Evolutionary conservation across 2,113 vertebrate species (phyloP), one percentile per base, ranked within the genome.

Genomic region (Nycticorax nycticorax): DNA sequence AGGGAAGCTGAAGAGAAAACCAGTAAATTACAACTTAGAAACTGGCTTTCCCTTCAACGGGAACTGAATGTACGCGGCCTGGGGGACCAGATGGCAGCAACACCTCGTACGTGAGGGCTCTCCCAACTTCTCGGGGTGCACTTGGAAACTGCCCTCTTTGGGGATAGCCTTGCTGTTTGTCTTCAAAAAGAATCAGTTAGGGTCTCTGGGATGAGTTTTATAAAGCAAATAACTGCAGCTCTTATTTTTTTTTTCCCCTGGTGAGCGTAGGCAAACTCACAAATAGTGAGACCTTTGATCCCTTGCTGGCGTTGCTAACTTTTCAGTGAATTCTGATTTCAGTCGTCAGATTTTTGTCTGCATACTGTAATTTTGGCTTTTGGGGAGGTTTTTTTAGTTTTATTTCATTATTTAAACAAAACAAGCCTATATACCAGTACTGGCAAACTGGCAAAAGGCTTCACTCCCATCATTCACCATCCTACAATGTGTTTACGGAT

Each of bases 61-160:
- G 52, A 77, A 27, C 28, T 39, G 56, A n/a, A 18, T 60, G 47
- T n/a, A 5, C 0, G 0, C 14, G 69, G 22, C 16, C 63, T 68
- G 9, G 32, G 53, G 62, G 64, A 52, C 23, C n/a, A 48, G 59
- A 8, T 21, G 55, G 19, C 35, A 59, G 43, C 48, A 55, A 5
- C 23, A 1, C 1, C 0, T 35, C 39, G 18, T 10, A 6, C 0
- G 1, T 9, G 18, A 62, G 56, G 73, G 66, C 26, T 85, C 68
- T 67, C 33, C 47, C 39, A 9, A 22, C 47, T 43, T 37, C 15
- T 10, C 21, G 3, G 35, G 50, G 48, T 2, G 45, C 23, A 7
- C 41, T 11, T 47, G 57, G 50, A 30, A 83, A 32, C 20, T 30
- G 7, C 39, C 41, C 6, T 39, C n/a, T 10, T 23, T 0, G 2